Percentiles rank a stretch among this genome's conserved stretches.
Conservation (phyloP, 1,140 invertebrate species). For the Drosophila murphyi region DNA sequence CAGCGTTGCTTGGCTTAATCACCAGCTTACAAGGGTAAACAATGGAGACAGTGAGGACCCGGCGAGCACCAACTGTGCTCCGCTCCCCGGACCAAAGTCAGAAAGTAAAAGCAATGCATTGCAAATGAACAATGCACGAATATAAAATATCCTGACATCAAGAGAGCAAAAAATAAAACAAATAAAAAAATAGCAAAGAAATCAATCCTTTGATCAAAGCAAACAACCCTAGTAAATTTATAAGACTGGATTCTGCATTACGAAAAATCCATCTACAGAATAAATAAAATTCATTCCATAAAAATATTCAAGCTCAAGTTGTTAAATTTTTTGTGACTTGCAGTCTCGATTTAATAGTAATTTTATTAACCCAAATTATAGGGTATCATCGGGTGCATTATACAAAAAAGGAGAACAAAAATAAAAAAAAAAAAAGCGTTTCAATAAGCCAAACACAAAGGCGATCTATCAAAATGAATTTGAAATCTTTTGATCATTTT, state of each 20-base stretch:
- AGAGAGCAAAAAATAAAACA: not conserved
- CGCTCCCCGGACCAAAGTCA: conserved; percentile 26
- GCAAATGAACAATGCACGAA: conserved; percentile 20
- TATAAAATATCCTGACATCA: conserved; percentile 29
- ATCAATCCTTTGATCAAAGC: not conserved
- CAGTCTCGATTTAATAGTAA: not conserved
- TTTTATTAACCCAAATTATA: not conserved
- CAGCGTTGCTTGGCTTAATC: conserved; percentile 75
- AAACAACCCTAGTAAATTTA: too few relatives aligned
- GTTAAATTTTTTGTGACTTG: not conserved
- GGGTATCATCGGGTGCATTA: conserved; percentile 17
- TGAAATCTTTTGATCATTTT: conserved; percentile 83
- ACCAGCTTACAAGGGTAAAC: conserved; percentile 80
- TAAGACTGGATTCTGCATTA: too few relatives aligned
- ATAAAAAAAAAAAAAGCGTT: not conserved
- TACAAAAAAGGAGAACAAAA: not conserved
- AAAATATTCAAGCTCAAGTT: too few relatives aligned
- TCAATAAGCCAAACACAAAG: conserved; percentile 30
- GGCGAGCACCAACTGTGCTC: not conserved
- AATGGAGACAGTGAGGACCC: conserved; percentile 16
- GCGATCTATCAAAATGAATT: conserved; percentile 82
- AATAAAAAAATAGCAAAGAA: not conserved
- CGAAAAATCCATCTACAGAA: too few relatives aligned
- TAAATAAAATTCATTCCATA: too few relatives aligned
- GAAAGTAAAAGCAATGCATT: conserved; percentile 16